Percentiles rank a stretch among this genome's conserved stretches.
These are phyloP conservation scores for Stegodyphus mimosarum DNA, from an alignment of 1,140 invertebrate species.

Conservation along the genomic window DNA sequence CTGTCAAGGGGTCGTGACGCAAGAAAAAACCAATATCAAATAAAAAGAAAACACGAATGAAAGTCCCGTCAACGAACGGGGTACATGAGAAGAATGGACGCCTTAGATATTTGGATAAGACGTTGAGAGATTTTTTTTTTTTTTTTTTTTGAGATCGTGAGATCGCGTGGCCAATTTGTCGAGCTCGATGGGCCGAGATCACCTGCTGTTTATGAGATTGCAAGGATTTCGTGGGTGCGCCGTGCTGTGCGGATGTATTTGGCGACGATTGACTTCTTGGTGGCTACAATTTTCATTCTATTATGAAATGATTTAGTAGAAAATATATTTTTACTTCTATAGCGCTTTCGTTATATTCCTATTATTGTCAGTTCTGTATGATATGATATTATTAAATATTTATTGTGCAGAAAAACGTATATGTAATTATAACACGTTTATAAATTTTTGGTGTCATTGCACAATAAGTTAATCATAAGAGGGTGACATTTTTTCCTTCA, in stretches of 20 bases:
- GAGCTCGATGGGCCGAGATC: constrained; percentile 4
- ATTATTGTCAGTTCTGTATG: no score
- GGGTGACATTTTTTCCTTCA: no score
- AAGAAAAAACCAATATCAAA: not conserved
- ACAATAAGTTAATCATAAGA: no score
- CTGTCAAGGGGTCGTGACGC: not conserved
- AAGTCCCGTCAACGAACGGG: constrained; percentile 16
- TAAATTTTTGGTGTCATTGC: no score
- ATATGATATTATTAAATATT: no score
- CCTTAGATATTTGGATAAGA: constrained; percentile 36
- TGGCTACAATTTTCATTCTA: not conserved
- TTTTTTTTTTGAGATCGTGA: not conserved
- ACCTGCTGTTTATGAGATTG: constrained; percentile 17
- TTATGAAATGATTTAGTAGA: no score
- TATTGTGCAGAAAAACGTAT: no score
- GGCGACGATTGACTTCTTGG: constrained; percentile 3
- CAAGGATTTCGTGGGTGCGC: constrained; percentile 5
- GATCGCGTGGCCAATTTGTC: constrained; percentile 36
- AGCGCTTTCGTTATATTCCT: no score
- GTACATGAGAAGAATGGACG: constrained; percentile 13
- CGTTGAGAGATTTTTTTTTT: constrained; percentile 27
- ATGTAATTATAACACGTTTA: no score
- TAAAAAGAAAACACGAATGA: constrained; percentile 5
- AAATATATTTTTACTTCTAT: no score
- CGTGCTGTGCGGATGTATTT: constrained; percentile 8